Base-by-base conservation (phyloP, 2,888 invertebrate genomes). In the Tortrix viridana region DNA sequence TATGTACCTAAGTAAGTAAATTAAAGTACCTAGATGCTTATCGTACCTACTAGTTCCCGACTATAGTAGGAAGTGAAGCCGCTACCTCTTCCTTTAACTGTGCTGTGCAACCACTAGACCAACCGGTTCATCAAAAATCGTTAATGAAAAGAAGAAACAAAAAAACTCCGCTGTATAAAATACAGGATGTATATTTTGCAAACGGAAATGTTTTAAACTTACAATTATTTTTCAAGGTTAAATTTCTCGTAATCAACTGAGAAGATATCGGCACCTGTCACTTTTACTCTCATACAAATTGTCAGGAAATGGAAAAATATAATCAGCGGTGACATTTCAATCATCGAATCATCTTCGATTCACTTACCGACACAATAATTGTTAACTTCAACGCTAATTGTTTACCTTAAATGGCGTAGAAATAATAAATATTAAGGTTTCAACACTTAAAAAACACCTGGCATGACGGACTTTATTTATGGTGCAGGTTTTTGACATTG, bases 341-440 rank as follows among this genome's bases (percentile, higher is more conserved):
- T 57, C 46, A 23, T 52, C 19, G 38, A 56, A 46, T 1, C 23
- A 12, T 62, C 19, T 55, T 14, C 14, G 38, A 62, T 62, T 57
- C 62, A 62, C 46, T 62, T 52, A 44, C 19, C 19, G 12, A 18
- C 19, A 7, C 23, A 12, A 4, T 7, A 18, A 53, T 23, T 54
- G 6, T 26, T 41, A 54, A 60, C 47, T 60, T 46, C 38, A 47
- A 46, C 52, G 46, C 41, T 62, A 62, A 62, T 62, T 46, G 46
- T 56, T 26, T 44, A 7, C 62, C 50, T 12, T 52, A 26, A 26
- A 52, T 16, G 56, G 62, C 26, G 22, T 20, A 26, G 26, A 43
- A 23, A 41, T 49, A 41, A 57, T 57, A 26, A 52, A 50, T 1
- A 50, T 61, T 37, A 55, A 37, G 4, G 41, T 56, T 61, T 62